These are phyloP conservation scores for Pantelozetes paolii DNA, from an alignment of 2,888 invertebrate species.

Conservation along the genomic window DNA sequence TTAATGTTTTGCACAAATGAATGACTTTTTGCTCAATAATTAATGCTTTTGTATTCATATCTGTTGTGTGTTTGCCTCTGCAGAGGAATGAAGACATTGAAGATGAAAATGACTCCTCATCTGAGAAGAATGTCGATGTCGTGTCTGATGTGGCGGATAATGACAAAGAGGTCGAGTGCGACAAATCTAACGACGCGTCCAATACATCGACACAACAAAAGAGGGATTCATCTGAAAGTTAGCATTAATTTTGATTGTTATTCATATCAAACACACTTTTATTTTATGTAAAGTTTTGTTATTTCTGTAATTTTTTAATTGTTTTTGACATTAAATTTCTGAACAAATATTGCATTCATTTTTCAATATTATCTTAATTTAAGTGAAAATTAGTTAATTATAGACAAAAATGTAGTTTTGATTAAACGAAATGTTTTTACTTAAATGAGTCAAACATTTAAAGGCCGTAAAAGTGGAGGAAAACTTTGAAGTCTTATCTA, in stretches of 20 bases:
- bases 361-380: not conserved
- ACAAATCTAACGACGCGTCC: conserved; percentile 11
- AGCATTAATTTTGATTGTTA: conserved; percentile 11
- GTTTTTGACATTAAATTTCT: conserved; percentile 22
- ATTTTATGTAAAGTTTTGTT: not conserved
- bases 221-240: conserved; percentile 27
- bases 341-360: not conserved
- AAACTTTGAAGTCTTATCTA: not conserved
- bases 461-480: not conserved
- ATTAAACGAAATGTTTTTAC: too few species aligned
- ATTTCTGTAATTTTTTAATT: not conserved
- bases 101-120: conserved; percentile 29
- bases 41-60: not conserved
- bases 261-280: not conserved
- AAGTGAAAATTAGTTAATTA: not conserved
- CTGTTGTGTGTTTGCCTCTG: not conserved
- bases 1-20: not conserved
- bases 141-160: conserved; percentile 30
- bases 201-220: conserved; percentile 11
- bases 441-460: not conserved
- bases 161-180: conserved; percentile 30
- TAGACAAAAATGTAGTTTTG: not conserved
- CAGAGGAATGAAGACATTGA: conserved; percentile 19
- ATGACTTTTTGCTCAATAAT: not conserved
- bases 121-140: conserved; percentile 31